Conservation (phyloP, 2,797 vertebrate genomes). For the Tenualosa thibaudeaui region DNA sequence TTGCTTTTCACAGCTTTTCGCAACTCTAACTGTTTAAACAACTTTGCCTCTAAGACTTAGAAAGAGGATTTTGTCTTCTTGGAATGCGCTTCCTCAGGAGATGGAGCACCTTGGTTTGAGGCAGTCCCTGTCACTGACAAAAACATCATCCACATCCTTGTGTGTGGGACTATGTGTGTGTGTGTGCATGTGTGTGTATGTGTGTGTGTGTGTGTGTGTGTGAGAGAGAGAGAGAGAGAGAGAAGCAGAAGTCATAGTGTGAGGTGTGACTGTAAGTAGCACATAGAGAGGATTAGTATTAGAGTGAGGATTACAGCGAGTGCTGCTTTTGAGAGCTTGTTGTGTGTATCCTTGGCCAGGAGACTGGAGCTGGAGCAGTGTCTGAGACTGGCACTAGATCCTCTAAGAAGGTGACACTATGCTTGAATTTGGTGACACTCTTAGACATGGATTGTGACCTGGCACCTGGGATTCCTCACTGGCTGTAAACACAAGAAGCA, state of each 20-base stretch:
- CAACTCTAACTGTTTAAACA: background rate
- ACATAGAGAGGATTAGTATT: slow-evolving; percentile 42
- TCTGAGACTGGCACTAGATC: background rate
- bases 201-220: slow-evolving; percentile 21
- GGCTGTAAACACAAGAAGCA: background rate
- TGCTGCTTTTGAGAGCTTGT: slow-evolving; percentile 22
- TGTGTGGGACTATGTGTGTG: slow-evolving; percentile 27
- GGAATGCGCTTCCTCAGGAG: slow-evolving; percentile 28
- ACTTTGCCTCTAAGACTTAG: background rate
- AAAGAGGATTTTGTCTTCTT: slow-evolving; percentile 24
- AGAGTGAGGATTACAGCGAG: slow-evolving; percentile 28
- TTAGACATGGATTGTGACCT: slow-evolving; percentile 7
- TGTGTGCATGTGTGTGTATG: slow-evolving; percentile 1
- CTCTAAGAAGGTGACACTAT: slow-evolving; percentile 9
- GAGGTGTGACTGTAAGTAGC: slow-evolving; percentile 38
- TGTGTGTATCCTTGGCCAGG: slow-evolving; percentile 8
- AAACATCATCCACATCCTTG: slow-evolving; percentile 24
- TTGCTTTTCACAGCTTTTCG: background rate
- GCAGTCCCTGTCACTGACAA: background rate
- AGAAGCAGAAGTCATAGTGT: slow-evolving; percentile 31
- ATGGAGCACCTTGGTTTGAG: slow-evolving; percentile 5
- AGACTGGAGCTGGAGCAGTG: background rate
- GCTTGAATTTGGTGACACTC: background rate
- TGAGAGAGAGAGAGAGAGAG: slow-evolving; percentile 17
- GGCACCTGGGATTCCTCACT: background rate